Evolutionary conservation across 1,140 invertebrate genomes (phyloP).

Genomic region (Diplogasteroides magnus): DNA sequence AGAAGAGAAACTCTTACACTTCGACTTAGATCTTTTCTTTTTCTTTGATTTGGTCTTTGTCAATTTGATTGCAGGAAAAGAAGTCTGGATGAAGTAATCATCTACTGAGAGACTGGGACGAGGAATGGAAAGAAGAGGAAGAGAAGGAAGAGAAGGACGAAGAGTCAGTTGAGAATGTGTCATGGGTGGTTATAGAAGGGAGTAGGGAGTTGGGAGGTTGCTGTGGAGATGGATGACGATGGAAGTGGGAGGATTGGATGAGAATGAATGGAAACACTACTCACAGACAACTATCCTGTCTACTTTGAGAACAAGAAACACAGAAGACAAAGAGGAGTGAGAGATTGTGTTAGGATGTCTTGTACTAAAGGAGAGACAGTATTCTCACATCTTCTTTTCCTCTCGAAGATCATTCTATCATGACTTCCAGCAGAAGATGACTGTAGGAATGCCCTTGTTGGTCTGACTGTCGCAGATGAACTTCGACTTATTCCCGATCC

Average conservation of each 20-base stretch:
- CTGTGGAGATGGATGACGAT: conserved; percentile 1
- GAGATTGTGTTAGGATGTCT: conserved; percentile 2
- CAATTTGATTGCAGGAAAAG: no score
- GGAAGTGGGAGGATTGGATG: conserved; percentile 5
- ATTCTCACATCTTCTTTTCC: no score
- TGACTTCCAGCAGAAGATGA: background rate
- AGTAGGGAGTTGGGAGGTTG: conserved; percentile 6
- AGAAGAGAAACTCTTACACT: no score
- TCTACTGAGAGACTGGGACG: no score
- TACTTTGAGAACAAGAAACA: background rate
- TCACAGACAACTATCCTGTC: no score
- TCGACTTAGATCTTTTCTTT: no score
- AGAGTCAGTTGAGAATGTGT: background rate
- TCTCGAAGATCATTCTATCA: background rate
- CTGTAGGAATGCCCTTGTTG: background rate
- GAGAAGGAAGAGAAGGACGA: conserved; percentile 3
- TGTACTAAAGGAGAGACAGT: background rate
- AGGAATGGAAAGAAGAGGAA: conserved; percentile 10
- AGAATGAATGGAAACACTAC: conserved; percentile 6
- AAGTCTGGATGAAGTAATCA: no score
- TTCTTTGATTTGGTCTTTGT: no score
- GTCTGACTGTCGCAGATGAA: background rate
- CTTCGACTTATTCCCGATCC: background rate
- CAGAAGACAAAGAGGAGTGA: background rate
- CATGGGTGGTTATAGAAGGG: background rate